Base-by-base conservation (phyloP, 37 sponge, comb jelly and placozoan genomes). In the Halichondria panicea region DNA sequence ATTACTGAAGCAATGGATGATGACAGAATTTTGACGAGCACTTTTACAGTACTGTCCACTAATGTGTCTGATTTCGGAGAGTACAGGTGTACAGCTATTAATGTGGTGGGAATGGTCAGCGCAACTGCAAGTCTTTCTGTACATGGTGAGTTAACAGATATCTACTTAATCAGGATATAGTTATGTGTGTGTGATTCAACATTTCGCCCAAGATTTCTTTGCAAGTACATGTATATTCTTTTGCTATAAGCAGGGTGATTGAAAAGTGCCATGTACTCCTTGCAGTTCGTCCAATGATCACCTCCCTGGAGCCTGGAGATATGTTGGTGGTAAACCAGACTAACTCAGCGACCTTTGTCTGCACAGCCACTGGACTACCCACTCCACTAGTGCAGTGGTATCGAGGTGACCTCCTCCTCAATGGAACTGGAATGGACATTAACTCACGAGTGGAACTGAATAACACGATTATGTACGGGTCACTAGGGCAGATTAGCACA, bases 51-150 rank as follows among this genome's bases (percentile, higher is more conserved):
- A 15, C 33, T 22, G 19, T 30, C 50, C 28, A 52, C 77, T 30
- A 22, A 33, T 22, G 66, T 79, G 12, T 25, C 38, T 57, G 70
- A 83, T 44, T 50, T 69, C 61, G 84, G 46, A 27, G 74, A 54
- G 25, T 89, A 89, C 46, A 52, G 32, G 21, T 89, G 89, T 83
- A 69, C 46, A 32, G 84, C 89, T 58, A 53, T 33, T 30, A 89
- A 89, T 59, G 66, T 54, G 12, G 65, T 77, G 32, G 71, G 35
- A 18, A 46, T 40, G 24, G 64, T n/a, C 30, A 25, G 50, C 28
- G 31, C 28, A 4, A 62, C 45, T 54, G 79, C 80, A 19, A 56
- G 13, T 33, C 43, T 78, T 3, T 58, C 65, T 33, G 74, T 86
- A 30, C 38, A 79, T 66, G 86, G 86, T 86, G 37, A 58, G 75